phyloP scores from a whole-genome alignment of 2,113 vertebrate genomes.

The Irena cyanogastra region DNA sequence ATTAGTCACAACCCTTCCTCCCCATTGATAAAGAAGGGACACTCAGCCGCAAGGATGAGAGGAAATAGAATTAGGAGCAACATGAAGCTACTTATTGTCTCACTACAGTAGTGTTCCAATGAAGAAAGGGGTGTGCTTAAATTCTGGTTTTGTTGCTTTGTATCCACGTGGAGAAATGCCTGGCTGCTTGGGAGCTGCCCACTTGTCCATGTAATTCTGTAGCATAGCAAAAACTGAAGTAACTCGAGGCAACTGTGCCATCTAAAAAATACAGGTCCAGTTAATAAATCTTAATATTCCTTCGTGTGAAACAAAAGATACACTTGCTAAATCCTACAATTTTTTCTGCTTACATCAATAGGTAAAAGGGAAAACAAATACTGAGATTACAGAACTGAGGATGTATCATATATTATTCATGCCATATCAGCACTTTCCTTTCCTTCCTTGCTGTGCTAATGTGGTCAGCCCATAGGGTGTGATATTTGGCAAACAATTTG shows the following conservation, averaged over 20 bases:
- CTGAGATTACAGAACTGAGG: not conserved
- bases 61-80: not conserved
- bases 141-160: not conserved
- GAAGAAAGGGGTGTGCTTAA: not conserved
- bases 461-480: not conserved
- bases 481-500: not conserved
- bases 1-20: not conserved
- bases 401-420: not conserved
- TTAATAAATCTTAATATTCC: not conserved
- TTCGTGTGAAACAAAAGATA: not conserved
- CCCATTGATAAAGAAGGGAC: not conserved
- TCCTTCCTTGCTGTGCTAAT: not conserved
- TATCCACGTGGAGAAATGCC: not conserved
- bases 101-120: not conserved
- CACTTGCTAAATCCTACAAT: not conserved
- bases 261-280: not conserved
- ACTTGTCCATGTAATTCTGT: not conserved
- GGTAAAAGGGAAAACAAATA: not conserved
- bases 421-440: not conserved
- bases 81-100: not conserved
- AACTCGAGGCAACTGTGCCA: not conserved
- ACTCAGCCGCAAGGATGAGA: not conserved
- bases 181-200: not conserved
- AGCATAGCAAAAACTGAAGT: not conserved
- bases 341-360: not conserved